Base-by-base conservation (phyloP, 1,140 invertebrate genomes). In the Nautilus pompilius region DNA sequence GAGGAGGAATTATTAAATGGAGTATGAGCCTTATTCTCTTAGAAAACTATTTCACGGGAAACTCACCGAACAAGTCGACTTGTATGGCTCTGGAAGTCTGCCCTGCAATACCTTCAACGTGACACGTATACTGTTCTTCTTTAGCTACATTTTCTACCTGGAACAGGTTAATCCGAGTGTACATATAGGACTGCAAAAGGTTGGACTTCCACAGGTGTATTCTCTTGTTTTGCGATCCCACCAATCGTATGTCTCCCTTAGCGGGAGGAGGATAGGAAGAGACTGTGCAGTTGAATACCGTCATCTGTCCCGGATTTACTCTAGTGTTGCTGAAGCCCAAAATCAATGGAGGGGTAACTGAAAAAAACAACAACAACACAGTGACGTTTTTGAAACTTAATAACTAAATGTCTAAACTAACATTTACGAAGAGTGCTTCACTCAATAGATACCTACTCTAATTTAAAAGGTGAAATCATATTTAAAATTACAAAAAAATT, bases 231-330 rank as follows among this genome's bases (percentile, higher is more conserved):
- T 73, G 70, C 13, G 66, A 32, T 10, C 65, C 69, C 20, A 62
- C 41, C 20, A 79, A 53, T 20, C 29, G 48, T 8, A 79, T 75
- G 24, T 79, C 76, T 22, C 59, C 63, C 41, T 70, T 65, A 28
- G 49, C 24, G 5, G 77, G 77, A 4, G 70, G 71, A 5, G 77
- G 77, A 58, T 62, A 75, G 2, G 75, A 75, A 8, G 72, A 65
- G 15, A 78, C 74, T 3, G 76, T 77, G 60, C 77, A 79, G 64
- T 77, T 79, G 60, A 79, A 76, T 4, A 58, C 58, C n/a, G 74
- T 62, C 10, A 67, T 59, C 32, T 76, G 70, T 4, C 75, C 75
- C 3, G 76, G 75, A 57, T 77, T 77, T 5, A 75, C 77, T 36
- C 70, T 64, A 5, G 62, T 59, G 58, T 76, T 78, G 29, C 59